These are phyloP conservation scores for Bujurquina vittata DNA, from an alignment of 2,113 vertebrate genomes.

Conservation along the genomic window DNA sequence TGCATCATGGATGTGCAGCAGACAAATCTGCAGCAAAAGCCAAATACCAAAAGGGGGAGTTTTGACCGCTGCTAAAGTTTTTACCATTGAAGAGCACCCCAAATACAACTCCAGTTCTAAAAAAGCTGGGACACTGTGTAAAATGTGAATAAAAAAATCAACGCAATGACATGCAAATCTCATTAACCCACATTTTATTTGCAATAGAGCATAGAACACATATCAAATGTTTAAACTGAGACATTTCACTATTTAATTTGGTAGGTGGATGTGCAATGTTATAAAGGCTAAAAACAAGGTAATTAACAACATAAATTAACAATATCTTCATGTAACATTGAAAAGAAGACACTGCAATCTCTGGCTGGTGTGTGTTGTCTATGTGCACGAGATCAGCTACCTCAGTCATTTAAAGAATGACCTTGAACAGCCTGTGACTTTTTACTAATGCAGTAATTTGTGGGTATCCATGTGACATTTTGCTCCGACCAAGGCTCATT, in stretches of 20 bases:
- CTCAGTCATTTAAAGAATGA: constrained; percentile 12
- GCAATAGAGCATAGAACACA: too few relatives aligned
- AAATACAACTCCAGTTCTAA: too few relatives aligned
- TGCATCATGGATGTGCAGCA: neutral
- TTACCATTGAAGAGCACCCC: too few relatives aligned
- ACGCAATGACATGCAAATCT: too few relatives aligned
- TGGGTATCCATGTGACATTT: constrained; percentile 31
- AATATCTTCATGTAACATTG: neutral
- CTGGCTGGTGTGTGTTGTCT: neutral
- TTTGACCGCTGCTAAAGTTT: too few relatives aligned
- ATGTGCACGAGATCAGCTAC: neutral
- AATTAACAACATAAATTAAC: neutral
- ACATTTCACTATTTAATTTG: neutral
- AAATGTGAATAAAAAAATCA: too few relatives aligned
- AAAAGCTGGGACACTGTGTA: too few relatives aligned
- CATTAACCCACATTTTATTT: too few relatives aligned
- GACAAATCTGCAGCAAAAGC: neutral
- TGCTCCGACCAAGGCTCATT: constrained; percentile 42
- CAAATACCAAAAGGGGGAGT: neutral
- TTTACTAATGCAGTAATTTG: constrained; percentile 30
- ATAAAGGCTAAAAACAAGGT: neutral
- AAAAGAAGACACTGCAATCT: neutral
- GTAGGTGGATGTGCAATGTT: neutral
- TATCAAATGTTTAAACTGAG: too few relatives aligned
- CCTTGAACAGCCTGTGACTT: constrained; percentile 57